A percentile compares a stretch with the other conserved stretches of the same genome.
Evolutionary conservation across 2,113 vertebrate genomes (phyloP).

Genomic region (Poicephalus gulielmi): DNA sequence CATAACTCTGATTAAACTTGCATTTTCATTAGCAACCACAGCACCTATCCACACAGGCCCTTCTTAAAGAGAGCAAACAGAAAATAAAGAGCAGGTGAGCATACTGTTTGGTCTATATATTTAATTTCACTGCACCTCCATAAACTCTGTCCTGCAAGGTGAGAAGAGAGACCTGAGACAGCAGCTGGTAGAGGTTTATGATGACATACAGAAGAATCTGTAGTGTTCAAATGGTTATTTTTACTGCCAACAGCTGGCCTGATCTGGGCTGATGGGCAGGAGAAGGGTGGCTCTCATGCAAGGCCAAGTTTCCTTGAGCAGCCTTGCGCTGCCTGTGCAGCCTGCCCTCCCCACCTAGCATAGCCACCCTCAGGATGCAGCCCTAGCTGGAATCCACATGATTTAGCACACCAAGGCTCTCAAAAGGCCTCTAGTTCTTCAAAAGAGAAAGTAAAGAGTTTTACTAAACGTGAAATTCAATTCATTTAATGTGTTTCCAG

Average conservation of each 20-base stretch:
- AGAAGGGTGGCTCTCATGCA: background rate
- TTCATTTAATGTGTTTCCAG: background rate
- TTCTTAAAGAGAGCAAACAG: background rate
- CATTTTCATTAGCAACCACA: background rate
- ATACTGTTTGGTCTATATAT: background rate
- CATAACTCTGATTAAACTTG: background rate
- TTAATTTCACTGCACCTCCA: background rate
- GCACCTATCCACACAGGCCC: background rate
- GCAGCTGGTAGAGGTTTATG: background rate
- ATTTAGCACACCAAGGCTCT: background rate
- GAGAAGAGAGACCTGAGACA: background rate
- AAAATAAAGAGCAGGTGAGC: background rate
- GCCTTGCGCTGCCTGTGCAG: background rate
- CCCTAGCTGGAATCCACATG: background rate
- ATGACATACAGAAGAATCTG: background rate
- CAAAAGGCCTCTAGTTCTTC: background rate
- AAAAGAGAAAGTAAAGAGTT: background rate
- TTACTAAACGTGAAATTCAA: background rate
- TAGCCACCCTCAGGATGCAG: background rate
- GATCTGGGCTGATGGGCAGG: background rate
- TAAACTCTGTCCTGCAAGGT: background rate
- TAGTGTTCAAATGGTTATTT: background rate
- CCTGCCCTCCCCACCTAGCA: background rate
- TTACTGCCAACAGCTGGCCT: background rate
- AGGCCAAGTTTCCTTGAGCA: background rate